Evolutionary conservation across 1,140 invertebrate genomes (phyloP), one percentile per base, ranked within the genome.

Genomic region (Lepidurus arcticus): DNA sequence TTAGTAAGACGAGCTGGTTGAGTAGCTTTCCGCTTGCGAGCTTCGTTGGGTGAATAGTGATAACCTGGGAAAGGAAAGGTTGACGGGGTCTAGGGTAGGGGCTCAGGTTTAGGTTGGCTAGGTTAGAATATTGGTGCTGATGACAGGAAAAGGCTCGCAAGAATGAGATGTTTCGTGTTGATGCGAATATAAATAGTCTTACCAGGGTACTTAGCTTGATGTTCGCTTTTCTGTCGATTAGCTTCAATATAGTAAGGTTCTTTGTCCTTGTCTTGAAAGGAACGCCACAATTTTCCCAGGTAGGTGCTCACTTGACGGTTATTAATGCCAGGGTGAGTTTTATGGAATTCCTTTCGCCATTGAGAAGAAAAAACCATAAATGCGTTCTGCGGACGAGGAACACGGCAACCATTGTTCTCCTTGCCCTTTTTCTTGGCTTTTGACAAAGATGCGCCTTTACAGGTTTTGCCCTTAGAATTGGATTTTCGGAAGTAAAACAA

Each of bases 231-330:
- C 53, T n/a, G 21, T 0, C 53, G 53, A 65, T 21, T 65, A 10
- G 53, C 53, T 65, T 65, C 53, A 65, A 65, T 7, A 65, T 11
- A 65, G 13, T n/a, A 65, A 7, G 53, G 53, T n/a, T 65, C 53
- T 21, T 65, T 65, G 16, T 65, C 53, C 8, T 65, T 16, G 21
- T 13, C 53, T n/a, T 13, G 7, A 13, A 65, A 11, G 13, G 16
- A n/a, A 21, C 53, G 53, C 53, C 53, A 65, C 53, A 65, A 1
- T 65, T 65, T 65, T n/a, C 53, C 53, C 53, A 65, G 21, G 6
- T n/a, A 65, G 21, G 53, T 65, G 13, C 53, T n/a, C 16, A 65
- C 13, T 65, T 65, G 53, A 65, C 53, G 53, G 53, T 65, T 65
- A 16, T 21, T 65, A 21, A 65, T 21, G 13, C 53, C 53, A 65